Base-by-base conservation (phyloP, 2,797 vertebrate species). In the Bradypodion pumilum region DNA sequence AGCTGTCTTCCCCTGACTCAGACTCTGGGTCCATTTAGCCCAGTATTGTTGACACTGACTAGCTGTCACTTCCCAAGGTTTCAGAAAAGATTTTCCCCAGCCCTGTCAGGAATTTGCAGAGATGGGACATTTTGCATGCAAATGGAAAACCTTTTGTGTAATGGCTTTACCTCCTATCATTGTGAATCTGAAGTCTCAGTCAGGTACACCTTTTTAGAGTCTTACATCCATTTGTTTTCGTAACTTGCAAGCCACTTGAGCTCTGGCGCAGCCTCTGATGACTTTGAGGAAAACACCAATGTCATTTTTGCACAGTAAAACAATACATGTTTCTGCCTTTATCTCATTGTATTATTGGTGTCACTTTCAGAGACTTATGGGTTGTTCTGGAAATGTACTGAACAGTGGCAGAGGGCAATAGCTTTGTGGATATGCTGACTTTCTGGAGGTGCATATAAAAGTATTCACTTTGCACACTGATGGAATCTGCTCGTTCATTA, bases 361-460 rank as follows among this genome's bases (percentile, higher is more conserved):
- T 40, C 21, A 6, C 35, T 23, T 52, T 80, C 35, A 35, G 29
- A 15, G 8, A 27, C 7, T 46, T 49, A 12, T 42, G 46, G 27
- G 25, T 76, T 42, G 21, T 69, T 10, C n/a, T 27, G 1, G 40
- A 74, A 59, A 85, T 66, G 37, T 75, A 52, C 63, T 68, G 72
- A 68, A n/a, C 10, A 10, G 23, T 81, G 32, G 32, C 78, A 81
- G 23, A 35, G 42, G 56, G 65, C 52, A 72, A 66, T 62, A 37
- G 65, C 63, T 69, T 62, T 81, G 65, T 77, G 83, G 75, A 66
- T 70, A 65, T 66, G 88, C 40, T 68, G 21, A 74, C 60, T 86
- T 70, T 19, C n/a, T 87, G 0, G 1, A 59, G 4, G 6, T 80
- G 21, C 81, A 40, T 65, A 35, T 75, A 62, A 63, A 89, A 60